A percentile compares a stretch with the other conserved stretches of the same genome.
phyloP scores from a whole-genome alignment of 2,797 vertebrate genomes.

The Gymnoscopelus braueri region DNA sequence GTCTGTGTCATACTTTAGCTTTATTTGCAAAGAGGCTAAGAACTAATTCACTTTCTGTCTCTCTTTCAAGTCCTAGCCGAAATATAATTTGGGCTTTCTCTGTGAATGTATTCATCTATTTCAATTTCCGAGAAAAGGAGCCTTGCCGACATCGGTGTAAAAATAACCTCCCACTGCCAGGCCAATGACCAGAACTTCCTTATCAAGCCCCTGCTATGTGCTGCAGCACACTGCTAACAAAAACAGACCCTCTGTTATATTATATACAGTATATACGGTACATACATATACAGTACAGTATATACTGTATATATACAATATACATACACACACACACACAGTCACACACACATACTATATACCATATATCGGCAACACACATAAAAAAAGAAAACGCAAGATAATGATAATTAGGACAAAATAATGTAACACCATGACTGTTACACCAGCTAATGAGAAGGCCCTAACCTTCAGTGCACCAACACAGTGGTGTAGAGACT shows the following conservation, averaged over 20 bases:
- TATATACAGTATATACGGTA: no score
- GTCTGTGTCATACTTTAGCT: slow-evolving; percentile 1
- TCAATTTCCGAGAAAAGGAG: slow-evolving; percentile 4
- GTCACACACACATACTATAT: no score
- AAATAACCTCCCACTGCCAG: slow-evolving; percentile 21
- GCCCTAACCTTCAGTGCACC: background rate
- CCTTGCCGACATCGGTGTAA: slow-evolving; percentile 5
- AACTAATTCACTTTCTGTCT: background rate
- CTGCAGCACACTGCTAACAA: background rate
- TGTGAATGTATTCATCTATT: background rate
- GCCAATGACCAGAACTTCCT: slow-evolving; percentile 22
- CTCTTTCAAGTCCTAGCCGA: background rate
- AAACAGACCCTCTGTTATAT: no score
- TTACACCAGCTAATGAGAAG: background rate
- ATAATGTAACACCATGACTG: background rate
- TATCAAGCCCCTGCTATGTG: background rate
- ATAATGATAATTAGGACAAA: background rate
- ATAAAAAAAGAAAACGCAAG: no score
- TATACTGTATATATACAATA: no score
- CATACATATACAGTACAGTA: no score
- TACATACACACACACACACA: no score
- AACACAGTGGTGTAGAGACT: background rate
- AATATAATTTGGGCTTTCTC: slow-evolving; percentile 11
- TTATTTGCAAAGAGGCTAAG: slow-evolving; percentile 17
- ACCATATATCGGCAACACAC: no score